Evolutionary conservation across 2,888 invertebrate species (phyloP).

Genomic region (Aromia moschata): DNA sequence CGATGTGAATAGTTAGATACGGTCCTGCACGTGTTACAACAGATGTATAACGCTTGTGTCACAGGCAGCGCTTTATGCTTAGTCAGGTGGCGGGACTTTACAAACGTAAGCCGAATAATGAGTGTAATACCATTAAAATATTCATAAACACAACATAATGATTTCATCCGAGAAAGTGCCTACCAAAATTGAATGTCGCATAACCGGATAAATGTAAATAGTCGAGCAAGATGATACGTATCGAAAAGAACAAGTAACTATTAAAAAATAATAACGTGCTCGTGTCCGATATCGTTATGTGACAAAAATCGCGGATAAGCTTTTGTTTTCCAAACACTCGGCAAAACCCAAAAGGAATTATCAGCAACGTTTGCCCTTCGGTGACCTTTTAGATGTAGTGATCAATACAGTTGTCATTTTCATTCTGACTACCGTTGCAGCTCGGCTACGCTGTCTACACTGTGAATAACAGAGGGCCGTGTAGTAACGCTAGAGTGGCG

Average conservation of each 20-base stretch:
- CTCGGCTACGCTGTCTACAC: constrained; percentile 34
- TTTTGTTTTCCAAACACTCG: neutral
- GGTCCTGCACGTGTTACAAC: constrained; percentile 1
- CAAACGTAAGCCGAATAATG: constrained; percentile 16
- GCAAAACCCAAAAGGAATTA: constrained; percentile 9
- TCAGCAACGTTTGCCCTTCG: constrained; percentile 37
- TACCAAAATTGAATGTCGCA: no score
- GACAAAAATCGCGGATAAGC: no score
- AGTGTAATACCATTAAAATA: neutral
- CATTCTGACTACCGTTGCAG: constrained; percentile 29
- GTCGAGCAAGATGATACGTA: neutral
- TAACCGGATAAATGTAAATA: neutral
- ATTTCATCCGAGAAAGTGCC: neutral
- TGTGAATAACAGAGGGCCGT: constrained; percentile 42
- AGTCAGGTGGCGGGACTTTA: constrained; percentile 26
- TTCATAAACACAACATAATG: neutral
- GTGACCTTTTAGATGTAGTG: constrained; percentile 41
- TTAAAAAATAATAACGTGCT: no score
- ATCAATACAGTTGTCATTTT: constrained; percentile 42
- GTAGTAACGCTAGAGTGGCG: constrained; percentile 29
- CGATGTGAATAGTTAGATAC: no score
- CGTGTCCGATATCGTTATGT: no score
- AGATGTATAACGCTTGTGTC: constrained; percentile 19
- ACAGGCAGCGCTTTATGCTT: constrained; percentile 1
- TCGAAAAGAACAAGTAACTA: no score